Evolutionary conservation across 2,797 vertebrate species (phyloP).

Genomic region (Molossus alvarezi): DNA sequence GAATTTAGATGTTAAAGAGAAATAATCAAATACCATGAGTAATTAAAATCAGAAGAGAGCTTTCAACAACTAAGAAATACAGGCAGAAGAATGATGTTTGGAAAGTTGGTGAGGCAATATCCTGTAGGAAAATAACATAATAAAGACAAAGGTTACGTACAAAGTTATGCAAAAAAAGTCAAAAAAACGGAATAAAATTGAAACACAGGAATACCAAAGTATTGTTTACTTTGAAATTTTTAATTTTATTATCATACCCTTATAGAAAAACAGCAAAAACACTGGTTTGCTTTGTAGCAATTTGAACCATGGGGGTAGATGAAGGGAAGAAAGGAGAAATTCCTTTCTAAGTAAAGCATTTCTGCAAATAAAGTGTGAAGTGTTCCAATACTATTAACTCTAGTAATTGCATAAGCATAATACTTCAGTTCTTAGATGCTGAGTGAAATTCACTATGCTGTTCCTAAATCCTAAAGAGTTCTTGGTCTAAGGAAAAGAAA

Average conservation of each 20-base stretch:
- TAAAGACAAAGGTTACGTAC: neutral
- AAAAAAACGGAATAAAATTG: neutral
- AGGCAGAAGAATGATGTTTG: neutral
- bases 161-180: neutral
- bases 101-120: neutral
- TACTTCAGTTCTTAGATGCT: neutral
- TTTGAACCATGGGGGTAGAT: neutral
- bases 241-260: neutral
- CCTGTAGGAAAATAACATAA: neutral
- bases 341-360: constrained; percentile 36
- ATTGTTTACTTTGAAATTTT: neutral
- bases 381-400: neutral
- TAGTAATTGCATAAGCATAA: neutral
- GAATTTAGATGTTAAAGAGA: neutral
- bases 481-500: neutral
- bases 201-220: neutral
- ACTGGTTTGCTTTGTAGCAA: neutral
- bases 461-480: neutral
- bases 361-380: constrained; percentile 44
- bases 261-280: neutral
- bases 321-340: neutral
- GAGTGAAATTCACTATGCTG: neutral
- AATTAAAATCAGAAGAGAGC: constrained; percentile 8
- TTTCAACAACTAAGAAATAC: neutral
- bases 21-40: neutral